A percentile compares a stretch with the other conserved stretches of the same genome.
Evolutionary conservation across 2,888 invertebrate genomes (phyloP).

Genomic region (Meiosimyza decipiens): DNA sequence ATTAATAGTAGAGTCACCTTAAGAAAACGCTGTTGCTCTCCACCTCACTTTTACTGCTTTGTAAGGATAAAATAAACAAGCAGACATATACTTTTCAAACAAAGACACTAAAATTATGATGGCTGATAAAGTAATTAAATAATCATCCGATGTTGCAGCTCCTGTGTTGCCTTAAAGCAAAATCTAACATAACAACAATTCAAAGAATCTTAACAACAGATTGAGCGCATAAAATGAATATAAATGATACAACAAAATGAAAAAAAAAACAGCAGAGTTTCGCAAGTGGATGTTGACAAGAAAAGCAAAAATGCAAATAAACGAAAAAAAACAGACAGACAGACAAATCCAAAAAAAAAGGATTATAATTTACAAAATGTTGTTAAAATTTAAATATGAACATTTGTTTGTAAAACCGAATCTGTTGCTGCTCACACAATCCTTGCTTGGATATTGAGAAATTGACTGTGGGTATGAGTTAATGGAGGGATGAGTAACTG

Average conservation of each 20-base stretch:
- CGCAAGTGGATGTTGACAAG: not conserved
- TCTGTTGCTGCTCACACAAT: not conserved
- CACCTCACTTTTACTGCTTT: too few species aligned
- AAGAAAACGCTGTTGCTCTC: too few species aligned
- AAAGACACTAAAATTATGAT: not conserved
- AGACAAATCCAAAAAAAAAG: slow-evolving; percentile 8
- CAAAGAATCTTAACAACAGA: not conserved
- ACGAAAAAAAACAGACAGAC: not conserved
- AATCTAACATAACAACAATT: not conserved
- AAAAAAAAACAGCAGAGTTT: not conserved
- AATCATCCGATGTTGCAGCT: slow-evolving; percentile 2
- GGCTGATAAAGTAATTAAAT: slow-evolving; percentile 25
- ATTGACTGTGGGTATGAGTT: not conserved
- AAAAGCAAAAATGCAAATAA: not conserved
- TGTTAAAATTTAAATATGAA: slow-evolving; percentile 23
- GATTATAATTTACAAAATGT: slow-evolving; percentile 20
- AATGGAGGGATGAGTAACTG: not conserved
- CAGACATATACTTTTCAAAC: too few species aligned
- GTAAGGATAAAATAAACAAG: too few species aligned
- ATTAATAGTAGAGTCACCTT: too few species aligned
- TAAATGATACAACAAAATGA: not conserved
- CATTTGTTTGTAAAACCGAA: slow-evolving; percentile 14
- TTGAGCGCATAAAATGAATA: not conserved
- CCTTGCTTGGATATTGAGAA: not conserved
- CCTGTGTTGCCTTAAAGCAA: not conserved